These are phyloP conservation scores for Oreochromis spilurus DNA, from an alignment of 2,113 vertebrate species.

Conservation along the genomic window DNA sequence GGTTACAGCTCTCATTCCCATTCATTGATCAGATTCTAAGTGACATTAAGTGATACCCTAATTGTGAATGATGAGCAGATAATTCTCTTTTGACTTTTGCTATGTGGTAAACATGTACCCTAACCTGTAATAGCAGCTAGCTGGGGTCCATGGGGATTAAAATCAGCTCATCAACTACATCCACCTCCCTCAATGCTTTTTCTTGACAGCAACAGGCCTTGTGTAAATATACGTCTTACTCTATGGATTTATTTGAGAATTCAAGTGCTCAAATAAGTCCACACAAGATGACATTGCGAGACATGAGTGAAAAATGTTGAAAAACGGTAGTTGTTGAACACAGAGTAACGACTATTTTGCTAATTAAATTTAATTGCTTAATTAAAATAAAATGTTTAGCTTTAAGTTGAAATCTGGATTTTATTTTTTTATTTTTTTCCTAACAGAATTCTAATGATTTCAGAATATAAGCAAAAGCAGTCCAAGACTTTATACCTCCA, in stretches of 20 bases:
- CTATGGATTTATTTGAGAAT: neutral
- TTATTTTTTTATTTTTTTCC: neutral
- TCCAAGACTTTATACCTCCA: neutral
- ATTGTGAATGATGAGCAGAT: conserved; percentile 25
- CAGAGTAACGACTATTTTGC: neutral
- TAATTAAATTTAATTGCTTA: neutral
- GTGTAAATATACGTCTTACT: neutral
- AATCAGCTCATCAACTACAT: neutral
- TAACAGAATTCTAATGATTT: neutral
- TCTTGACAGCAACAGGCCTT: neutral
- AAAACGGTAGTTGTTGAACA: neutral
- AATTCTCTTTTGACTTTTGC: neutral
- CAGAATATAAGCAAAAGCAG: neutral
- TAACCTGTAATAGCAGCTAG: neutral
- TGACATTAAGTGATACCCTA: conserved; percentile 20
- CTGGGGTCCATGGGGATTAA: neutral
- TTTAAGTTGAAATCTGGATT: neutral
- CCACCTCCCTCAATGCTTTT: neutral
- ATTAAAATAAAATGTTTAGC: neutral
- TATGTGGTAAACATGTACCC: neutral
- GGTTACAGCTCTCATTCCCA: conserved; percentile 26
- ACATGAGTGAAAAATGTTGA: neutral
- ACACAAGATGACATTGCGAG: neutral
- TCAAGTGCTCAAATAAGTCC: neutral
- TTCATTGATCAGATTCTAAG: conserved; percentile 39